Conservation (phyloP, 1,140 invertebrate species). For the Homalodisca vitripennis region DNA sequence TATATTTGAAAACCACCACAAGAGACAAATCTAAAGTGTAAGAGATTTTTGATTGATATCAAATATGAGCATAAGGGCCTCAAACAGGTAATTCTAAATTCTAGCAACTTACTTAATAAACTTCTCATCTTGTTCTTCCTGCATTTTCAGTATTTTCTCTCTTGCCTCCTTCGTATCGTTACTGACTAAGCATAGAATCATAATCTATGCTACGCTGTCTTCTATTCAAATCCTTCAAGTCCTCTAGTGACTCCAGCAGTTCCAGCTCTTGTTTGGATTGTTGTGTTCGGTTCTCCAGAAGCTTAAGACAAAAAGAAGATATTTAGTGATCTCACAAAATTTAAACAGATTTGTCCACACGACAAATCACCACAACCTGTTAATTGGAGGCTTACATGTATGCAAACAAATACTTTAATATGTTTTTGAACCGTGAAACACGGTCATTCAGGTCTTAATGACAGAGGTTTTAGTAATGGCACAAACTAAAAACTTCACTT, state of each 20-base stretch:
- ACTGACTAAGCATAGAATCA: conserved; percentile 79
- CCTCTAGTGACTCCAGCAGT: conserved; percentile 90
- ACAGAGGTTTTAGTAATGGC: no score
- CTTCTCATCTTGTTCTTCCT: conserved; percentile 83
- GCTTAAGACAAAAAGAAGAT: conserved; percentile 45
- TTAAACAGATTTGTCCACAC: not conserved
- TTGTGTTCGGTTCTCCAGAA: conserved; percentile 93
- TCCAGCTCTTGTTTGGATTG: conserved; percentile 97
- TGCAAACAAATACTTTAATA: no score
- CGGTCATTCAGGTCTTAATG: no score
- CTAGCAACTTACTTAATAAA: conserved; percentile 65
- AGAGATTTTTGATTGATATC: not conserved
- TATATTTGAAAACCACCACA: not conserved
- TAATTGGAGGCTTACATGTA: no score
- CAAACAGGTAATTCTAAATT: not conserved
- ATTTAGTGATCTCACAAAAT: not conserved
- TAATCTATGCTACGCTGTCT: conserved; percentile 86
- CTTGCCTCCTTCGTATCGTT: conserved; percentile 62
- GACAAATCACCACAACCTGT: no score
- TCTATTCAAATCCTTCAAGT: conserved; percentile 94
- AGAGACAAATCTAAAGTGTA: not conserved
- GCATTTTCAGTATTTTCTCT: conserved; percentile 57
- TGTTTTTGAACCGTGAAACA: no score
- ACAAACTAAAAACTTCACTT: no score
- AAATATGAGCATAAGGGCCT: conserved; percentile 39